Percentiles rank a stretch among this genome's conserved stretches.
Conservation (phyloP, 1,140 invertebrate species). For the Zaprionus vittiger region DNA sequence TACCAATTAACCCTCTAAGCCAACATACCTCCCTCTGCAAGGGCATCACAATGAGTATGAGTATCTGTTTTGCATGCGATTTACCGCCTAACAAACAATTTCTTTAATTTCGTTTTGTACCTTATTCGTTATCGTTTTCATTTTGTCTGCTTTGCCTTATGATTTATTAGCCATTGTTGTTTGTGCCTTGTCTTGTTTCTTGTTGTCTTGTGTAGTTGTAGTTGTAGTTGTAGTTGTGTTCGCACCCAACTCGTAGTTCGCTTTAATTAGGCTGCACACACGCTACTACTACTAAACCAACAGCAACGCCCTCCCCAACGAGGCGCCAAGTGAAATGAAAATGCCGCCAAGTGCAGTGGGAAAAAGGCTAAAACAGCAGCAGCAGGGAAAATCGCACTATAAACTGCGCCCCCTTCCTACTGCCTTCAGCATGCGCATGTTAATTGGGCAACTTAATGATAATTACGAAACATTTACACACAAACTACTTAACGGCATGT, state of each 20-base stretch:
- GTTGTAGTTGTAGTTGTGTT: constrained; percentile 21
- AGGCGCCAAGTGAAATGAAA: constrained; percentile 46
- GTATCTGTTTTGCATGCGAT: constrained; percentile 17
- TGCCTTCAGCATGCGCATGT: constrained; percentile 68
- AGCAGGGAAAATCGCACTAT: constrained; percentile 9
- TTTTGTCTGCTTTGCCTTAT: constrained; percentile 40
- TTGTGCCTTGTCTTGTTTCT: constrained; percentile 47
- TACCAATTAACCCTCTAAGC: not conserved
- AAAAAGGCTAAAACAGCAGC: constrained; percentile 13
- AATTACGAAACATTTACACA: constrained; percentile 73
- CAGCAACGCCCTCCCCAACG: constrained; percentile 23
- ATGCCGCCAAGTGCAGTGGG: constrained; percentile 35
- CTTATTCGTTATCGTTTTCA: constrained; percentile 17
- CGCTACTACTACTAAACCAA: constrained; percentile 61
- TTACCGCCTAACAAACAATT: constrained; percentile 35
- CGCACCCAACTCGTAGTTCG: constrained; percentile 46
- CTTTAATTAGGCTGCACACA: constrained; percentile 56
- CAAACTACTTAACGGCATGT: constrained; percentile 61
- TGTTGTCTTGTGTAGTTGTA: constrained; percentile 40
- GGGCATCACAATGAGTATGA: constrained; percentile 9
- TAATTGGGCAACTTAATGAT: constrained; percentile 73
- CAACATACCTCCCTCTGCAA: not conserved
- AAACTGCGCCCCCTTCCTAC: constrained; percentile 33
- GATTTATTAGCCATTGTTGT: constrained; percentile 17
- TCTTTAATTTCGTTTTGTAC: constrained; percentile 21